These are phyloP conservation scores for Ispidina picta DNA, from an alignment of 2,797 vertebrate species.

Conservation along the genomic window DNA sequence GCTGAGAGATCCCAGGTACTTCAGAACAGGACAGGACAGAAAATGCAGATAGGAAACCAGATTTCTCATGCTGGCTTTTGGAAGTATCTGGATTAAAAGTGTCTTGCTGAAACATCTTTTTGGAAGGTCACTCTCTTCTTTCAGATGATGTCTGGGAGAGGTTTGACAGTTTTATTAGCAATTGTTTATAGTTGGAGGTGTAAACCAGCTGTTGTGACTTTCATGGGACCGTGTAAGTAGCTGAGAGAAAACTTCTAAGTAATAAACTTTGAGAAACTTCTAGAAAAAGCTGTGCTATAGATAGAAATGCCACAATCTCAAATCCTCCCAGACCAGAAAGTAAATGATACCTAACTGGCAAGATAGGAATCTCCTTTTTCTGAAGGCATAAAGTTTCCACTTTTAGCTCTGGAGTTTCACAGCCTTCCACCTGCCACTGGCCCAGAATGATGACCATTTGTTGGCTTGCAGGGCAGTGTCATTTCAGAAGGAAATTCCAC, in stretches of 20 bases:
- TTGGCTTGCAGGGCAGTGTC: constrained; percentile 16
- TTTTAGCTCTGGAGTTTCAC: constrained; percentile 37
- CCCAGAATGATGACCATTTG: constrained; percentile 27
- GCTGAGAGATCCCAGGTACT: not conserved
- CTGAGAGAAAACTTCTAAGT: not conserved
- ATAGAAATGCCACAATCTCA: not conserved
- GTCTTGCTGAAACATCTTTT: not conserved
- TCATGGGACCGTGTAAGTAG: not conserved
- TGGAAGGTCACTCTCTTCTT: not conserved
- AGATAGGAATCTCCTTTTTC: constrained; percentile 11
- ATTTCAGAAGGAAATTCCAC: constrained; percentile 48
- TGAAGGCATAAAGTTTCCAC: constrained; percentile 24
- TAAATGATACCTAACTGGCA: not conserved
- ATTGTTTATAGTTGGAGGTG: constrained; percentile 18
- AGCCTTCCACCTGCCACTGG: constrained; percentile 45
- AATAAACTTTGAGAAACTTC: not conserved
- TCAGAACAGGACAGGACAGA: not conserved
- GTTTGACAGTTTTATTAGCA: constrained; percentile 9
- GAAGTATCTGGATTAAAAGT: not conserved
- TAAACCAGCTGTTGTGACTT: constrained; percentile 32
- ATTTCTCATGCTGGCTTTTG: not conserved
- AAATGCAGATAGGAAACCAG: not conserved
- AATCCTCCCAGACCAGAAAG: not conserved
- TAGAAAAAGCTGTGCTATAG: not conserved
- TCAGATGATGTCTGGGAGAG: not conserved